These are phyloP conservation scores for Furnarius figulus DNA, from an alignment of 2,113 vertebrate species.

Conservation along the genomic window DNA sequence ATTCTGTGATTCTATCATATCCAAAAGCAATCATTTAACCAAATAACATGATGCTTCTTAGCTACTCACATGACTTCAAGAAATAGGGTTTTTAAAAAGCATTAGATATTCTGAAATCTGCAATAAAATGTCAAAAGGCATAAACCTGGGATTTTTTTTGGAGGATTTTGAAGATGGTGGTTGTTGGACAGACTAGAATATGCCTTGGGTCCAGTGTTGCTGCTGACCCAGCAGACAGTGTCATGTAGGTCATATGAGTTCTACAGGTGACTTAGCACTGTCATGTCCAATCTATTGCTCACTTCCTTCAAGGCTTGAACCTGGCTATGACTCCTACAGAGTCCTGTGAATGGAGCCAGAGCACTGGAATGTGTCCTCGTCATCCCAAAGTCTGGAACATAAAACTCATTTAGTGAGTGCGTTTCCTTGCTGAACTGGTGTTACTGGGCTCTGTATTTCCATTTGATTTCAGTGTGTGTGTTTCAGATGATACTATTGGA, in stretches of 20 bases:
- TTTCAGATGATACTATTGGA: background rate
- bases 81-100: accelerated
- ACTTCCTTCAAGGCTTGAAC: background rate
- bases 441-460: background rate
- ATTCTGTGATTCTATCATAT: background rate
- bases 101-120: background rate
- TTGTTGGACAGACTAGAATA: background rate
- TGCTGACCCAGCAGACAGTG: background rate
- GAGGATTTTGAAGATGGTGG: background rate
- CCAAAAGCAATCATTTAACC: background rate
- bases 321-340: background rate
- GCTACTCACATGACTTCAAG: background rate
- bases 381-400: background rate
- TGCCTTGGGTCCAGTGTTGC: background rate
- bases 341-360: background rate
- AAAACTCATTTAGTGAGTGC: background rate
- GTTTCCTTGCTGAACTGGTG: background rate
- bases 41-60: background rate
- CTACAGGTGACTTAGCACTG: background rate
- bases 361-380: background rate
- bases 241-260: background rate
- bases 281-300: background rate
- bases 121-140: background rate
- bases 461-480: background rate
- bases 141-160: background rate